phyloP scores from a whole-genome alignment of 2,797 vertebrate species.

The Sylvia borin region DNA sequence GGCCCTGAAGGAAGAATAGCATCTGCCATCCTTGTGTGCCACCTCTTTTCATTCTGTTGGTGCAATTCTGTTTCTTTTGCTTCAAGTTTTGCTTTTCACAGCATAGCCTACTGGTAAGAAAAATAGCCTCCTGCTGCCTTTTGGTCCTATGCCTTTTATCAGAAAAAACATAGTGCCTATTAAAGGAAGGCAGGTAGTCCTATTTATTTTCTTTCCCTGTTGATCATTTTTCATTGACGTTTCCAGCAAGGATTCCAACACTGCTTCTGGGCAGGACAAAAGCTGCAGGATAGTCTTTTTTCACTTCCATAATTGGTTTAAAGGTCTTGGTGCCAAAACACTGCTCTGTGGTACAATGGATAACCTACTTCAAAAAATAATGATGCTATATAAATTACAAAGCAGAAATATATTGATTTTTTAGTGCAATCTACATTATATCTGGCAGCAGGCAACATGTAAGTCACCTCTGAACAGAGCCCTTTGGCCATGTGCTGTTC shows the following conservation, averaged over 20 bases:
- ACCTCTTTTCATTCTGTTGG: neutral
- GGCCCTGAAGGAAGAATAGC: neutral
- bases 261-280: neutral
- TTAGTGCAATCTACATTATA: neutral
- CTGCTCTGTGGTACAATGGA: neutral
- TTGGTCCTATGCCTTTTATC: neutral
- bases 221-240: neutral
- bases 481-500: neutral
- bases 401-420: conserved; percentile 30
- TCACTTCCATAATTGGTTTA: neutral
- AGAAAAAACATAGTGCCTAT: neutral
- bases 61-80: neutral
- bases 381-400: neutral
- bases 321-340: neutral
- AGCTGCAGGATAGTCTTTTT: neutral
- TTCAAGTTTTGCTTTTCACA: neutral
- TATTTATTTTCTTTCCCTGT: neutral
- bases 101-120: neutral
- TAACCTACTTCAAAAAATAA: conserved; percentile 24
- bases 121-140: neutral
- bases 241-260: neutral
- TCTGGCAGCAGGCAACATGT: neutral
- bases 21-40: neutral
- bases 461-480: neutral
- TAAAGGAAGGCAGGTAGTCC: neutral